Base-by-base conservation (phyloP, 2,113 vertebrate species). In the Melanerpes aurifrons region DNA sequence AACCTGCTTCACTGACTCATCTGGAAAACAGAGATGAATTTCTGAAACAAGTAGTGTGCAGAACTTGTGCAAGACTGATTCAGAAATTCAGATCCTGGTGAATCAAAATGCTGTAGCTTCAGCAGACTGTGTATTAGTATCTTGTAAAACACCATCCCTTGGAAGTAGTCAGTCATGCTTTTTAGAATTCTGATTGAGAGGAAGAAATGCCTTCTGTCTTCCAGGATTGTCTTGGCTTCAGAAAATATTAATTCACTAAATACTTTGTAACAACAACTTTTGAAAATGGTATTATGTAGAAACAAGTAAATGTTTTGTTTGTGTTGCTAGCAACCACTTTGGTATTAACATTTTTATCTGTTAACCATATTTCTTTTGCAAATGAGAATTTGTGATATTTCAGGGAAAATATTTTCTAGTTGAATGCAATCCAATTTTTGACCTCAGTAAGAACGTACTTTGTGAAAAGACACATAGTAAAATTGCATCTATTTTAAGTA, bases 311-410 rank as follows among this genome's bases (percentile, higher is more conserved):
- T 94, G 76, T 93, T 95, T 92, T 93, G 82, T 93, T 94, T 90
- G 86, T 95, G 92, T 96, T 96, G 83, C 80, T 96, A 96, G 92
- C 93, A 96, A 95, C 88, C 80, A 40, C 54, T 92, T 90, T 32
- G 68, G 82, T 66, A 62, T 93, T 93, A 66, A 72, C 26, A 16
- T 84, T 94, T 95, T 79, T 75, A 64, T 95, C 67, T 84, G 15
- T 53, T 85, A 85, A 53, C 28, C 15, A 1, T 68, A 87, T 93
- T 95, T 86, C 57, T 86, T 90, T 89, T 91, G 67, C 7, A 15
- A 89, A 87, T 83, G 59, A 86, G 28, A 94, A 89, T 88, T 92
- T 87, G 3, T 70, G 92, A 77, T 40, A 82, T 82, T 77, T 77
- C 20, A 77, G 31, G 61, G 79, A 74, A 92, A 93, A 71, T 95